Evolutionary conservation across 2,797 vertebrate genomes (phyloP), one percentile per base, ranked within the genome.

Genomic region (Sitta carolinensis): DNA sequence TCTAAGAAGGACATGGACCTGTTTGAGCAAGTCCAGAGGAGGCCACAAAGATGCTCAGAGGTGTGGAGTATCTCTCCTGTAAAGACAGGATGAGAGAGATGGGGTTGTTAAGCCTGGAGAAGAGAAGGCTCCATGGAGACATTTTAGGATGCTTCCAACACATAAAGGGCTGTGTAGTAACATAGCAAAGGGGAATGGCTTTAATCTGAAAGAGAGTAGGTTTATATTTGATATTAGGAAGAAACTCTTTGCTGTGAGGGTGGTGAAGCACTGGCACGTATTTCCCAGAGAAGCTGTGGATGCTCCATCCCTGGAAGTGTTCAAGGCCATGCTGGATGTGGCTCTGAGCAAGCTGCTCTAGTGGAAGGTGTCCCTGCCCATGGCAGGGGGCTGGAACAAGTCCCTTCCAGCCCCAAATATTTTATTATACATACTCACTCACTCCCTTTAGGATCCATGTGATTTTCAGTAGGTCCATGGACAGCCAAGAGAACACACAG

Each of bases 251-350:
- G 0, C 36, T n/a, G 5, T 54, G 45, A 27, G 26, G 5, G 4
- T 58, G 25, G 0, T 27, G 16, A 79, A 47, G 4, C 8, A 11
- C 21, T 29, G 47, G 13, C 5, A 16, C 7, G n/a, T 1, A 1
- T 42, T 29, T 19, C 1, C 1, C 54, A 66, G 40, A 78, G 52
- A 42, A 59, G 11, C 26, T 36, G 34, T 42, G 45, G 8, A 10
- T 29, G 8, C 22, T n/a, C 11, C 19, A 19, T 38, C 4, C 19
- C 27, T 54, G 58, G 14, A 42, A 76, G 5, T 13, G 8, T n/a
- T 43, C 32, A 72, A 66, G 40, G 47, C 13, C 30, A 11, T 51
- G 34, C 0, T 47, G n/a, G 30, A 52, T 5, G 4, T 4, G 3
- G 8, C 32, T 48, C 26, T 54, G 32, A 82, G 47, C 14, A n/a